Percentiles rank a stretch among this genome's conserved stretches.
Evolutionary conservation across 2,113 vertebrate genomes (phyloP).

Genomic region (Noctilio leporinus): DNA sequence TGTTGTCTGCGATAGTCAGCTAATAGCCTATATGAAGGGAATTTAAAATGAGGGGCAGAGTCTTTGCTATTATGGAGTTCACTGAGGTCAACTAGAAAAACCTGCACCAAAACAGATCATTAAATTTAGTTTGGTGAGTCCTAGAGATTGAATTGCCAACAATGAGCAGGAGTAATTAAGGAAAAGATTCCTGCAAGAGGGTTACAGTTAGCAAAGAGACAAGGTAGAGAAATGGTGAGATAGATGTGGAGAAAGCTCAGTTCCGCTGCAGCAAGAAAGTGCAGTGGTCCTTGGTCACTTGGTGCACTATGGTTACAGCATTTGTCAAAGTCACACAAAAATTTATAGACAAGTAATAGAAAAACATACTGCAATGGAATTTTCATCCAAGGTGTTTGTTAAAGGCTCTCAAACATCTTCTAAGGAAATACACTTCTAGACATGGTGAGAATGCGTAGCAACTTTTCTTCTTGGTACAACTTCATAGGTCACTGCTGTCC

Average conservation of each 20-base stretch:
- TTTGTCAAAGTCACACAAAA: not conserved
- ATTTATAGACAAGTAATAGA: not conserved
- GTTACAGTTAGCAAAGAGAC: not conserved
- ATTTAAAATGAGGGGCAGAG: not conserved
- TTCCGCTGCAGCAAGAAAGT: not conserved
- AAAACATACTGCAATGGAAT: not conserved
- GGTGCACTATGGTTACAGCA: not conserved
- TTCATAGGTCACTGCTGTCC: not conserved
- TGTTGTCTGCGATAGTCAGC: no score
- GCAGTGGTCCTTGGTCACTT: not conserved
- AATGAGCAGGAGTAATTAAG: not conserved
- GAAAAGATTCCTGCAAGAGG: not conserved
- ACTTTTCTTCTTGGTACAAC: no score
- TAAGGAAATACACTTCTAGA: not conserved
- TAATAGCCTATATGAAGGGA: not conserved
- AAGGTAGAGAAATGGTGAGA: not conserved
- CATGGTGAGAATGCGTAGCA: accelerated
- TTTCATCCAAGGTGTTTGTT: not conserved
- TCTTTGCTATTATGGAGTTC: not conserved
- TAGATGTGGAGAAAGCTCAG: not conserved
- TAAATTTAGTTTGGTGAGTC: not conserved
- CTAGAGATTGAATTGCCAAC: not conserved
- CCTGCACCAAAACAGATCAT: not conserved
- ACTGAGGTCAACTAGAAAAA: not conserved
- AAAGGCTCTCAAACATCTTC: not conserved